Evolutionary conservation across 2,797 vertebrate species (phyloP), one percentile per base, ranked within the genome.

Genomic region (Anguilla obscura): DNA sequence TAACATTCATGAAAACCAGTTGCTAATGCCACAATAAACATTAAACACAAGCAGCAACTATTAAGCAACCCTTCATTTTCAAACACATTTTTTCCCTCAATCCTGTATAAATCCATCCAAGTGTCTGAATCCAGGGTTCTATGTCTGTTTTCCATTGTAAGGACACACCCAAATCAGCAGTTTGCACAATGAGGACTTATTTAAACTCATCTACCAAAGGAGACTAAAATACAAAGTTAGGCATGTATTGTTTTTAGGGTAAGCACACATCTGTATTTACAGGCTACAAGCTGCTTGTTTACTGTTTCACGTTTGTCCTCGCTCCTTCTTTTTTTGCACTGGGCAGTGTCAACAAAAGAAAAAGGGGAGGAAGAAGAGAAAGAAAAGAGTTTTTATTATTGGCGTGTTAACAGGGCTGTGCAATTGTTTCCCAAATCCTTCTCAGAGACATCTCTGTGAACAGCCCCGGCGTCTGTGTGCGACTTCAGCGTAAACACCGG

Each of bases 181-280:
- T 27, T 27, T 74, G 10, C 63, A 52, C 48, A n/a, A 50, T 71
- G 85, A 52, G 66, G 60, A 30, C 58, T 71, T 74, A 52, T 52
- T 52, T 86, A 27, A 85, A 21, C 27, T 24, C 27, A 14, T n/a
- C 14, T 14, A 33, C 84, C 52, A 85, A 54, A 58, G 63, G 60
- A 86, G 85, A 10, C 24, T 21, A 24, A 86, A 71, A 45, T 14
- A 27, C 48, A 50, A 27, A 86, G 63, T 30, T 21, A 33, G 27
- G 56, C 9, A 40, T 66, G 45, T 58, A 33, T 63, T 85, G 84
- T 36, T 63, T 40, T 52, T 36, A 5, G 16, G 30, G 14, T 33
- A 76, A 86, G 71, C 54, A n/a, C 85, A 74, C 66, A 86, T 48
- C 40, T 74, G 36, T 74, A 52, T 86, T 86, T 76, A 76, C 8